phyloP scores from a whole-genome alignment of 2,797 vertebrate species.

The Nasua narica region DNA sequence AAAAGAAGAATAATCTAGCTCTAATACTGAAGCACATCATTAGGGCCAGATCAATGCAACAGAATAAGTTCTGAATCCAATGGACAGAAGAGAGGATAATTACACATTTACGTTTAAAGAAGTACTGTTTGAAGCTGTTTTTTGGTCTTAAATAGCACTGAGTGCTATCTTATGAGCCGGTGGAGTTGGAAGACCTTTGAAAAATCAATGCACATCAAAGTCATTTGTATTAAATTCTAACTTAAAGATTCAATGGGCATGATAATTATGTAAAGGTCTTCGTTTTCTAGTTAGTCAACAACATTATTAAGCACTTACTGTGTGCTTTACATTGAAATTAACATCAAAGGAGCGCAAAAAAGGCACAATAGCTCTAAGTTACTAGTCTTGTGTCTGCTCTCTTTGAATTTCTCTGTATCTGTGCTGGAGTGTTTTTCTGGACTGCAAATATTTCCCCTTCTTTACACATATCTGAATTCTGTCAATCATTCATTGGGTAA shows the following conservation, averaged over 20 bases:
- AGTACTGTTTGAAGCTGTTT: neutral
- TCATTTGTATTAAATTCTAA: neutral
- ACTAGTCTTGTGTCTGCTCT: neutral
- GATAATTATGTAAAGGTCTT: neutral
- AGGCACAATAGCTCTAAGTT: rapidly evolving
- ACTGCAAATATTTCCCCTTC: neutral
- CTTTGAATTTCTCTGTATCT: neutral
- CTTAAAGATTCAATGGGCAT: neutral
- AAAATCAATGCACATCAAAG: neutral
- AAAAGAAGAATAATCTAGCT: neutral
- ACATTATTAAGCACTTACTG: neutral
- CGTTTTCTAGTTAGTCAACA: neutral
- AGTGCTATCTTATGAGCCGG: neutral
- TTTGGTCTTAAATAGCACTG: neutral
- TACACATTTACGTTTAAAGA: neutral
- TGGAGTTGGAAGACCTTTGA: neutral
- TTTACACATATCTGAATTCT: neutral
- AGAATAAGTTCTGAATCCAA: neutral
- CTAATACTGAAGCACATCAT: neutral
- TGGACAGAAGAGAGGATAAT: neutral
- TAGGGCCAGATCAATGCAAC: neutral
- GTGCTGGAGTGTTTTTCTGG: neutral
- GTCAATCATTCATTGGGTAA: neutral
- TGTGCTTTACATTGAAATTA: neutral
- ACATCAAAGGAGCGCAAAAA: neutral